Base-by-base conservation (phyloP, 2,888 invertebrate species). In the Zeuzera pyrina region DNA sequence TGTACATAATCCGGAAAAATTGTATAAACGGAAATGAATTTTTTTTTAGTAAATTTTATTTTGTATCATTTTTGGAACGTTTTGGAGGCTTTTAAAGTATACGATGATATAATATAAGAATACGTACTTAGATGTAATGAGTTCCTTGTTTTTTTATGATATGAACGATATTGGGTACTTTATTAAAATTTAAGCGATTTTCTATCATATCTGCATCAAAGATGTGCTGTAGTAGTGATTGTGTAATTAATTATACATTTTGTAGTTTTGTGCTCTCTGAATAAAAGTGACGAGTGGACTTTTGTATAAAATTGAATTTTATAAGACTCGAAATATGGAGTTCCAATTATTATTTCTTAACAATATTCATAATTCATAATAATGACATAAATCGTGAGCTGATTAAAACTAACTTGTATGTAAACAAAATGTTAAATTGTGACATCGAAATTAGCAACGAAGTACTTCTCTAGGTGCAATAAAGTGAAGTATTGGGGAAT, bases 21-120 rank as follows among this genome's bases (percentile, higher is more conserved):
- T n/a, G n/a, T n/a, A n/a, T n/a, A n/a, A 19, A 19, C 19, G 19
- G 2, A 7, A 7, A 7, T 2, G 19, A 7, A 19, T 8, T 19
- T 19, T 7, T 19, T 19, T 19, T 5, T 19, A 7, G 19, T 8
- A 19, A 19, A 19, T 7, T 19, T 8, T 19, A 19, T 19, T 19
- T 19, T 8, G 1, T 19, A 7, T 7, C 19, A 7, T 19, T 19
- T 72, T 68, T 61, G 55, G 59, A 67, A 62, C 59, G 61, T 73
- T 72, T 83, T 73, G 74, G 83, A 83, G 83, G 83, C 81, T 81
- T 81, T 72, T 77, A 71, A 76, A 70, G 79, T 81, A 81, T 81
- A 81, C 79, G 81, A 79, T 49, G 59, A 62, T 62, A 19, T 66
- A 76, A 69, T 71, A 52, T 81, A 76, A 77, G 78, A 65, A 65